Percentiles rank a stretch among this genome's conserved stretches.
phyloP scores from a whole-genome alignment of 2,797 vertebrate species.

The Coccyzus lansbergi region DNA sequence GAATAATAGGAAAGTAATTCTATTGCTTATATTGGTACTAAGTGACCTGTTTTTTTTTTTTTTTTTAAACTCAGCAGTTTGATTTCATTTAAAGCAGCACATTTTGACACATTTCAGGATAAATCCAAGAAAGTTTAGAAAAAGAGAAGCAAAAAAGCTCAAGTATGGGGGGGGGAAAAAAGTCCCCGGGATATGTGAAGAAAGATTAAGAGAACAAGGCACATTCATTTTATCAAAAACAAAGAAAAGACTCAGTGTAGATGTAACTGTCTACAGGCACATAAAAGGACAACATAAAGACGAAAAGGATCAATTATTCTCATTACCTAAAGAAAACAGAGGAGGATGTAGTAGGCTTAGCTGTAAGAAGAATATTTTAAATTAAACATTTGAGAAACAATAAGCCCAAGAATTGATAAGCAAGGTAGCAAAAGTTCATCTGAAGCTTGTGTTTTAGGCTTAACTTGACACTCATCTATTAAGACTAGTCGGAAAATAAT shows the following conservation, averaged over 20 bases:
- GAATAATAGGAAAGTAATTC: neutral
- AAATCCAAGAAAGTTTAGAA: neutral
- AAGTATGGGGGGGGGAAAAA: accelerated
- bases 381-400: neutral
- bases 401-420: neutral
- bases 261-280: neutral
- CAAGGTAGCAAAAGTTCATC: neutral
- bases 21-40: neutral
- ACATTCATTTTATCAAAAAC: neutral
- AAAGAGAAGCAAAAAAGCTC: neutral
- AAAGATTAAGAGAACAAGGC: neutral
- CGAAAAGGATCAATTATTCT: constrained; percentile 28
- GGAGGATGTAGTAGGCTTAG: neutral
- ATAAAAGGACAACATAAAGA: neutral
- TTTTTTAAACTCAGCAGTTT: neutral
- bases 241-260: neutral
- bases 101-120: neutral
- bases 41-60: neutral
- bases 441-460: neutral
- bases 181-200: neutral
- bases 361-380: neutral
- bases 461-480: neutral
- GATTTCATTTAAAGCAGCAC: neutral
- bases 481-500: neutral
- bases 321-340: constrained; percentile 49